Base-by-base conservation (phyloP, 1,140 invertebrate genomes). In the Drosophila saltans region DNA sequence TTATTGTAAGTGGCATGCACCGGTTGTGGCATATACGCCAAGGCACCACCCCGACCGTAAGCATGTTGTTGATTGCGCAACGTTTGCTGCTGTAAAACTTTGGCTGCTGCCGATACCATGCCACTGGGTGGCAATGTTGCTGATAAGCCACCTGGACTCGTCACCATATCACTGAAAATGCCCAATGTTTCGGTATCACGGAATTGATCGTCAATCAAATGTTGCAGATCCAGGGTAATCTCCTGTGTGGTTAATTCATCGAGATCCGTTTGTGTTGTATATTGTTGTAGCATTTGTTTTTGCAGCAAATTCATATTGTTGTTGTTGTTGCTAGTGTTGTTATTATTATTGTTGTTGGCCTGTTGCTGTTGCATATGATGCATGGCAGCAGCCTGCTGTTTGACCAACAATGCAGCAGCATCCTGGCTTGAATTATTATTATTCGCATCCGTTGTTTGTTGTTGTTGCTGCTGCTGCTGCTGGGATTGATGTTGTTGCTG, bases 151-250 rank as follows among this genome's bases (percentile, higher is more conserved):
- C 92, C 93, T 64, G 94, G 94, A n/a, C 94, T 94, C 21, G 95
- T 93, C 71, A 96, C 93, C 72, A 97, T 97, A 78, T 98, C 97
- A 72, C 95, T 94, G 81, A 97, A 96, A 9, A 97, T 93, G 6
- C 96, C 96, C 91, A 94, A 92, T 1, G 93, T 93, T 76, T 94
- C 94, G 72, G 94, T 94, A 78, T 97, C 96, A 81, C 95, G 94
- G 92, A 98, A 97, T 92, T 97, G 96, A 88, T 98, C 97, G 92
- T 98, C 97, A 80, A 98, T 98, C 78, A 98, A 93, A 91, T 97
- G 96, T 83, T 97, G 96, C 66, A 98, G 93, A 84, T 98, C 97
- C 69, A 98, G 92, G 39, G 96, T 97, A 85, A 98, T 97, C 92
- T 98, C 97, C 55, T 97, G 96, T 16, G 96, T 96, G 91, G 97